These are phyloP conservation scores for Podocnemis expansa DNA, from an alignment of 2,113 vertebrate species.

Conservation along the genomic window DNA sequence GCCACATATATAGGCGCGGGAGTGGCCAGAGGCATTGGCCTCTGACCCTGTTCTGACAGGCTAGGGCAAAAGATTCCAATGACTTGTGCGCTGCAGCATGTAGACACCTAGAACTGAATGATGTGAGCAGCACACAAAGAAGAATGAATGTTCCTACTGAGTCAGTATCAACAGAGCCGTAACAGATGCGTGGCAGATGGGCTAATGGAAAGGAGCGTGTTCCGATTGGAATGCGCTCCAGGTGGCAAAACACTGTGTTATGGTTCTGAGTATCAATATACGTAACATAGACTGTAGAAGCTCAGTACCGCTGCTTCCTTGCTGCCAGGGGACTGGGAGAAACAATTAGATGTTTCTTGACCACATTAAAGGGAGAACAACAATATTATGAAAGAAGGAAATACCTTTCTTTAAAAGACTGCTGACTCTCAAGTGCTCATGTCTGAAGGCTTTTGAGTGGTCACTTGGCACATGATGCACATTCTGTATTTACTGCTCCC, in stretches of 20 bases:
- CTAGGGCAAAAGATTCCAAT: too few species aligned
- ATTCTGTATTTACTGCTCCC: rapidly evolving
- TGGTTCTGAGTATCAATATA: not conserved
- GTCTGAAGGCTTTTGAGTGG: not conserved
- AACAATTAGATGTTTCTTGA: not conserved
- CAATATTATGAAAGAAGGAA: not conserved
- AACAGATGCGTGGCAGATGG: too few species aligned
- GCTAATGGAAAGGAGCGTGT: too few species aligned
- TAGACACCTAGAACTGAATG: too few species aligned
- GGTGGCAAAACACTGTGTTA: too few species aligned
- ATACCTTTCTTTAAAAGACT: not conserved
- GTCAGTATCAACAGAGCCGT: too few species aligned
- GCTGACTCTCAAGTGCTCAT: not conserved
- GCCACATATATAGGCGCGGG: too few species aligned
- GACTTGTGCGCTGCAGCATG: too few species aligned
- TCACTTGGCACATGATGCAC: not conserved
- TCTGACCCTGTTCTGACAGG: too few species aligned
- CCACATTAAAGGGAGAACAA: not conserved
- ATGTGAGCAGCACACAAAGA: too few species aligned
- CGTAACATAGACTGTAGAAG: not conserved
- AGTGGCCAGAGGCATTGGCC: too few species aligned
- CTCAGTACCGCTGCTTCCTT: not conserved
- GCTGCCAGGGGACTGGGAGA: not conserved
- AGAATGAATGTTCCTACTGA: not conserved
- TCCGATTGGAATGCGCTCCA: too few species aligned